Percentiles rank a stretch among this genome's conserved stretches.
Evolutionary conservation across 2,888 invertebrate genomes (phyloP).

Genomic region (Sympetrum striolatum): DNA sequence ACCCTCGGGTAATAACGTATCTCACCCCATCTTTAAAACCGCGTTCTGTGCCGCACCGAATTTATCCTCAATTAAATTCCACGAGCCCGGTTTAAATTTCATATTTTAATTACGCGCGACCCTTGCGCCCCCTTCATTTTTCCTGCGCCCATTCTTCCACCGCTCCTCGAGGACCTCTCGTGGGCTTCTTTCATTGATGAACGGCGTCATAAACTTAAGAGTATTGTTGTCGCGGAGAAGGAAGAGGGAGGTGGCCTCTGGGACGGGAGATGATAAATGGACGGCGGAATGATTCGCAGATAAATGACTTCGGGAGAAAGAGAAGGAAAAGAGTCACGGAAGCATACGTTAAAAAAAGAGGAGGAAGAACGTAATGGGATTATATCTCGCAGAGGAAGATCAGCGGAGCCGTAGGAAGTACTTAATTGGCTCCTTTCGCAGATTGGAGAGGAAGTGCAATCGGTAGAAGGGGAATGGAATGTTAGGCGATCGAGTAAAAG

Average conservation of each 20-base stretch:
- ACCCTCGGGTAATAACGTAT: no score
- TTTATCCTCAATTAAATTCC: conserved; percentile 17
- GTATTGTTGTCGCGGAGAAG: conserved; percentile 25
- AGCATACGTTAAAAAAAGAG: background rate
- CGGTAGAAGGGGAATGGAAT: background rate
- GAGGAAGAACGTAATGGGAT: conserved; percentile 24
- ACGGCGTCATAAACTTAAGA: conserved; percentile 36
- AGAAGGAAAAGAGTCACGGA: background rate
- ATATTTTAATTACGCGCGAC: conserved; percentile 15
- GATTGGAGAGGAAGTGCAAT: background rate
- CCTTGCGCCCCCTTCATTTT: background rate
- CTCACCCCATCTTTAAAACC: background rate
- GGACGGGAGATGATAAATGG: conserved; percentile 24
- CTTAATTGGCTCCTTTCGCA: conserved; percentile 21
- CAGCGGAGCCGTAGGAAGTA: conserved; percentile 36
- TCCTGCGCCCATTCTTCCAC: background rate
- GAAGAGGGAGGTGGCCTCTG: background rate
- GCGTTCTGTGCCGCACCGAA: background rate
- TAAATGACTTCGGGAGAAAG: conserved; percentile 1
- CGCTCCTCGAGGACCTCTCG: background rate
- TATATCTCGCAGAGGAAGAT: conserved; percentile 29
- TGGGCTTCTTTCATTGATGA: conserved; percentile 31
- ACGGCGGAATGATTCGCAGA: conserved; percentile 32
- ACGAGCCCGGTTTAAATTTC: conserved; percentile 14
- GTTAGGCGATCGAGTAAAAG: background rate